Percentiles rank a stretch among this genome's conserved stretches.
Evolutionary conservation across 2,888 invertebrate genomes (phyloP).

Genomic region (Aphodius granarius): DNA sequence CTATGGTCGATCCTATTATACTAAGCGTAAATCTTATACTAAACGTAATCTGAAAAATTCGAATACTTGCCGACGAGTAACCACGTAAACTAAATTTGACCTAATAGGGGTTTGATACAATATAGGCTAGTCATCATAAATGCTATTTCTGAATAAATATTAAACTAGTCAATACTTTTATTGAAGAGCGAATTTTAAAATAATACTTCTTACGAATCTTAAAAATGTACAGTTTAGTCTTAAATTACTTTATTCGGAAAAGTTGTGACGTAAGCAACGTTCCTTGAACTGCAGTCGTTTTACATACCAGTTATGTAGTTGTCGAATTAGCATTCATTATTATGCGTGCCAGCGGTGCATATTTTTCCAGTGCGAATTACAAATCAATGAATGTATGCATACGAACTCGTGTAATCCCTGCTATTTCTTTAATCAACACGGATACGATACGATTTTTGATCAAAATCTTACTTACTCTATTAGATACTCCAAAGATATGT

Average conservation of each 20-base stretch:
- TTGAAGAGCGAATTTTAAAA: too few species aligned
- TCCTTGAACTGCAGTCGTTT: not conserved
- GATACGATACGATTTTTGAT: not conserved
- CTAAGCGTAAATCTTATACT: too few species aligned
- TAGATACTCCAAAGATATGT: not conserved
- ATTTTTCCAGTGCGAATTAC: not conserved
- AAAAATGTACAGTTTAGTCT: not conserved
- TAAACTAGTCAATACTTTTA: too few species aligned
- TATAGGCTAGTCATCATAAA: too few species aligned
- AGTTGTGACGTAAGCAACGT: not conserved
- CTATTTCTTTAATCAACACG: not conserved
- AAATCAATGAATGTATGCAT: not conserved
- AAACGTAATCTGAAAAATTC: too few species aligned
- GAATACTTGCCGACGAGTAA: too few species aligned
- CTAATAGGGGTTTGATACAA: too few species aligned
- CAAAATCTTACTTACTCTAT: not conserved
- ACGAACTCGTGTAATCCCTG: not conserved
- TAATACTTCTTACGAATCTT: too few species aligned
- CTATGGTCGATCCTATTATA: too few species aligned
- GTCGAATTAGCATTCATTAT: not conserved
- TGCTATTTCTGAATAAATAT: too few species aligned
- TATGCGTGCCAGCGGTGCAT: not conserved
- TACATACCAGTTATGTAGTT: not conserved
- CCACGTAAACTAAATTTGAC: too few species aligned
- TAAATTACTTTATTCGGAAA: not conserved